Base-by-base conservation (phyloP, 2,888 invertebrate species). In the Scaptomyza caliginosa region DNA sequence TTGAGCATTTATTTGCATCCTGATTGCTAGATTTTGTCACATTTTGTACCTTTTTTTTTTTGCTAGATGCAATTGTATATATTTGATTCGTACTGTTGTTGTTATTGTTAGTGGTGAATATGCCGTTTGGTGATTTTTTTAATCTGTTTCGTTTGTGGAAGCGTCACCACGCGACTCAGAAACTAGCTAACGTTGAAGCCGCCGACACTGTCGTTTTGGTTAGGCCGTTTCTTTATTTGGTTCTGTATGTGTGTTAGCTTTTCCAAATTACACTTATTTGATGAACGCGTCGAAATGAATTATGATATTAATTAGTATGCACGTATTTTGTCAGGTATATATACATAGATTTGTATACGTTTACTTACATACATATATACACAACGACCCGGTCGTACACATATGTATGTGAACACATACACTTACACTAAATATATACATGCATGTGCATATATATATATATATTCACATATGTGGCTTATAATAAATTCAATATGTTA, bases 301-400 rank as follows among this genome's bases (percentile, higher is more conserved):
- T 80, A 77, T 70, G 72, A 73, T 79, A 73, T 73, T 79, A 77
- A 72, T 86, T 80, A 81, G 71, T 86, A 73, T 56, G 46, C 57
- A 67, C 66, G 34, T 69, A 64, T 60, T 52, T 56, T 34, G 51
- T 36, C 36, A 52, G 45, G 54, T 26, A 16, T 23, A 16, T 23
- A 59, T 38, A 17, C 30, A 21, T 32, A 19, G 6, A 49, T 38
- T 26, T 4, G n/a, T 51, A 38, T 28, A 28, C 21, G 28, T 13
- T 7, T 38, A 16, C 32, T 34, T 17, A 23, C 40, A 21, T 52
- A 28, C n/a, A 24, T 70, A 55, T 69, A 63, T 66, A 69, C 54
- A 56, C 49, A 60, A 60, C 57, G 63, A 74, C 64, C 75, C 76
- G 75, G 76, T 52, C 75, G 30, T 70, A 56, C 38, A 65, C 42